Evolutionary conservation across 2,113 vertebrate species (phyloP), one percentile per base, ranked within the genome.

Genomic region (Reinhardtius hippoglossoides): DNA sequence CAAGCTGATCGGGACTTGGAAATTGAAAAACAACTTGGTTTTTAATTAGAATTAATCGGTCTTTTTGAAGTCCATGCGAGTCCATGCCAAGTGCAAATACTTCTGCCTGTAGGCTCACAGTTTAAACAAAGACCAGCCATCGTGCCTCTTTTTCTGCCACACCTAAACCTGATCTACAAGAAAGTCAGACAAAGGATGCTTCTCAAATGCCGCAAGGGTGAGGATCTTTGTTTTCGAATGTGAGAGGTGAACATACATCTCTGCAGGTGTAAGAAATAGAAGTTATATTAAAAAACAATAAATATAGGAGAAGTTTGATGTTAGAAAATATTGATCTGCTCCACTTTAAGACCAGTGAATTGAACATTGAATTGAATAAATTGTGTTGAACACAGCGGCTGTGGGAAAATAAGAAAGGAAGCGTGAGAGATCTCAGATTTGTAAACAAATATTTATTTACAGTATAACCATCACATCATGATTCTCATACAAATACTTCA

Each of bases 401-500:
- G 23, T 58, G 44, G 20, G 9, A 37, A 46, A 67, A 31, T 60
- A 42, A 62, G 63, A 21, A 18, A 31, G 7, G 42, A 79, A 80
- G 48, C 31, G 87, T 20, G 54, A 20, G 3, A 50, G 0, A 68
- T n/a, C 3, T 78, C 10, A 61, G n/a, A 60, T 67, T 81, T 77
- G 40, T 85, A 81, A 87, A 86, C 81, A 82, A 79, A 85, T 57
- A 72, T 92, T 91, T 93, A 93, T 93, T 92, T 91, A 91, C 82
- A 88, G 20, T 26, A 4, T 23, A 73, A 75, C 10, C 58, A 50
- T 5, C 10, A 69, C 21, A 60, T 65, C 61, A 67, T 48, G 10
- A 65, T 84, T 75, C 9, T 78, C 24, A 76, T 48, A 54, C 37
- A 85, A 3, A 66, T 23, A 3, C 4, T 77, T 75, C 9, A 21